Evolutionary conservation across 2,888 invertebrate genomes (phyloP).

Genomic region (Cosmorhoe ocellata): DNA sequence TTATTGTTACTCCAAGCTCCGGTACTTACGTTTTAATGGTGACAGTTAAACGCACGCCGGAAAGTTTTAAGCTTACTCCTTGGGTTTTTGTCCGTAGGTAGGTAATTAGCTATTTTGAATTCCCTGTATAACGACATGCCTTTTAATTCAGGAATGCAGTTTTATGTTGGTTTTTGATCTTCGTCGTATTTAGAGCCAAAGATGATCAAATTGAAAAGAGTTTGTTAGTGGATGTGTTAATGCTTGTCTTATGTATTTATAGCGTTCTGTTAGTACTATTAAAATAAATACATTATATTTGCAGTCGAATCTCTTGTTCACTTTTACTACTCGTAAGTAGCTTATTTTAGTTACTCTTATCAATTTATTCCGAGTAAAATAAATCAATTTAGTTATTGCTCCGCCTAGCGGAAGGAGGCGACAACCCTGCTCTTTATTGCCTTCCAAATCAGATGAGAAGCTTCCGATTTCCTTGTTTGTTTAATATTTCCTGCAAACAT

Average conservation of each 20-base stretch:
- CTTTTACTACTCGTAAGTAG: too few species aligned
- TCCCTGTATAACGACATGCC: constrained; percentile 52
- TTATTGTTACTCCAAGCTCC: constrained; percentile 16
- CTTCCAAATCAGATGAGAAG: constrained; percentile 50
- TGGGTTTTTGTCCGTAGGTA: constrained; percentile 55
- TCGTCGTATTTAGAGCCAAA: too few species aligned
- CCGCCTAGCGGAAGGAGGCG: constrained; percentile 11
- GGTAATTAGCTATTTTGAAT: constrained; percentile 62
- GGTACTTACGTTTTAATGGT: constrained; percentile 46
- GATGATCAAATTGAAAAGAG: too few species aligned
- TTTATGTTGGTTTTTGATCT: constrained; percentile 2
- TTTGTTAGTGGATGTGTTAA: too few species aligned
- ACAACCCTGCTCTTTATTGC: constrained; percentile 41
- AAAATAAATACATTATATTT: background rate
- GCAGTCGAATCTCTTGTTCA: background rate
- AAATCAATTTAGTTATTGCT: constrained; percentile 19
- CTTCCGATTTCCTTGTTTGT: constrained; percentile 56
- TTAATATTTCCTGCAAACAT: constrained; percentile 47
- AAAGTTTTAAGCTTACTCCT: constrained; percentile 46
- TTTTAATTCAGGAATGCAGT: constrained; percentile 39
- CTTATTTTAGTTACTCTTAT: background rate
- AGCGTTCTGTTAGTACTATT: too few species aligned
- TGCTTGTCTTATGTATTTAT: too few species aligned
- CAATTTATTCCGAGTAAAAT: constrained; percentile 12
- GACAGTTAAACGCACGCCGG: constrained; percentile 48